Base-by-base conservation (phyloP, 1,140 invertebrate species). In the Choristoneura fumiferana region DNA sequence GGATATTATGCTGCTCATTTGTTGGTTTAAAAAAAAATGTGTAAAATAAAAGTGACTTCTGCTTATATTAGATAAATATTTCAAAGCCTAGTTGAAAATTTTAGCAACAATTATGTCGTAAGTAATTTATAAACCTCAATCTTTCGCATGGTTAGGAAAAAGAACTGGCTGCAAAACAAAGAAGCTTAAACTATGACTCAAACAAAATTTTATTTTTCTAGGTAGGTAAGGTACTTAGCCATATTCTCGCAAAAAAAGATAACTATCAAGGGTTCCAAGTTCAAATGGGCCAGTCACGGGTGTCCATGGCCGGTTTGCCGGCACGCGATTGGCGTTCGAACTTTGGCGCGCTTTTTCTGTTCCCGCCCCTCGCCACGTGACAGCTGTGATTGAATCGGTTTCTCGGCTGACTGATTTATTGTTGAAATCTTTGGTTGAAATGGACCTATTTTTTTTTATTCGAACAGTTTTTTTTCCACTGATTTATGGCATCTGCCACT, bases 271-370 rank as follows among this genome's bases (percentile, higher is more conserved):
- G 81, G 84, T 83, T 84, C 81, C 62, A 77, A 80, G 69, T 87
- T 81, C 73, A 80, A 84, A 84, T 74, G 74, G 71, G 78, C 83
- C 81, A 85, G 65, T 81, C 73, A 71, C 55, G 67, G 73, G 69
- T 63, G 68, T 69, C 62, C 62, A 60, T 69, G 72, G 57, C 61
- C 69, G 35, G 60, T 63, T 54, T 60, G 72, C 69, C 60, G 63
- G 70, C 56, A 63, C 69, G 81, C 81, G 59, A 85, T 87, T 88
- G 85, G 85, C 76, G 79, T 87, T 83, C 62, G 69, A 81, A 80
- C 67, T 81, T 86, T 86, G 72, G 76, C 84, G 84, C 83, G 82
- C 74, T 83, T 86, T 86, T 84, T 86, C 73, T 35, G 79, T 81
- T 65, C 81, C 79, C 82, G 80, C 83, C 82, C 84, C 79, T 69